phyloP scores from a whole-genome alignment of 1,140 invertebrate species.

The Anastatus disparis region DNA sequence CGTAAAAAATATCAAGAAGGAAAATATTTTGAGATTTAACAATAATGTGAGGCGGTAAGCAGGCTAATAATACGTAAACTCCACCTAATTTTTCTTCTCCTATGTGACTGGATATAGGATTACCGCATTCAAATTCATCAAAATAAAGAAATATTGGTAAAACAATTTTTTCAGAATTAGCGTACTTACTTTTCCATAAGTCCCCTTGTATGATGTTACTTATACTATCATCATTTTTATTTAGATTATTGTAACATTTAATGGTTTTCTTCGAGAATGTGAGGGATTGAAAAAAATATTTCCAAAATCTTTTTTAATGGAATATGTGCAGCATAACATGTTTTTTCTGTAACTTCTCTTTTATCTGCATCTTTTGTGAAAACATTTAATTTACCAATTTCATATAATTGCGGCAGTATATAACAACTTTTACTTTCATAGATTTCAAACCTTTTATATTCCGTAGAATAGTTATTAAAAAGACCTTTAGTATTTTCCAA shows the following conservation, averaged over 20 bases:
- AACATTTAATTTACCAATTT: too few relatives aligned
- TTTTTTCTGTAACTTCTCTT: not conserved
- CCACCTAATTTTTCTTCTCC: conserved; percentile 46
- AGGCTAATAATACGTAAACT: conserved; percentile 29
- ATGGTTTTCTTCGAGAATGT: not conserved
- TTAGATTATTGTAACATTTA: not conserved
- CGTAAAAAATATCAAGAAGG: conserved; percentile 22
- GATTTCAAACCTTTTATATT: too few relatives aligned
- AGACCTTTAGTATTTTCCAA: too few relatives aligned
- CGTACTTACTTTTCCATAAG: conserved; percentile 16
- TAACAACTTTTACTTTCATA: too few relatives aligned
- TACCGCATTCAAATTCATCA: conserved; percentile 42
- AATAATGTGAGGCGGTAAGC: conserved; percentile 17
- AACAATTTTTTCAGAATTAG: conserved; percentile 19
- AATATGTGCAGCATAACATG: not conserved
- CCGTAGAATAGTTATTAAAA: too few relatives aligned
- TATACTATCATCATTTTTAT: not conserved
- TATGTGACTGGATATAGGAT: conserved; percentile 37
- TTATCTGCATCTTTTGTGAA: too few relatives aligned
- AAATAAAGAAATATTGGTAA: conserved; percentile 38
- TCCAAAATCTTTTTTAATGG: not conserved
- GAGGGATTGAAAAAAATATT: not conserved
- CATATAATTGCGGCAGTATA: too few relatives aligned
- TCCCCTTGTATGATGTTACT: not conserved
- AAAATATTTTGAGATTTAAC: conserved; percentile 33